A percentile compares a stretch with the other conserved stretches of the same genome.
Conservation (phyloP, 2,888 invertebrate species). For the Agriopis aurantiaria region DNA sequence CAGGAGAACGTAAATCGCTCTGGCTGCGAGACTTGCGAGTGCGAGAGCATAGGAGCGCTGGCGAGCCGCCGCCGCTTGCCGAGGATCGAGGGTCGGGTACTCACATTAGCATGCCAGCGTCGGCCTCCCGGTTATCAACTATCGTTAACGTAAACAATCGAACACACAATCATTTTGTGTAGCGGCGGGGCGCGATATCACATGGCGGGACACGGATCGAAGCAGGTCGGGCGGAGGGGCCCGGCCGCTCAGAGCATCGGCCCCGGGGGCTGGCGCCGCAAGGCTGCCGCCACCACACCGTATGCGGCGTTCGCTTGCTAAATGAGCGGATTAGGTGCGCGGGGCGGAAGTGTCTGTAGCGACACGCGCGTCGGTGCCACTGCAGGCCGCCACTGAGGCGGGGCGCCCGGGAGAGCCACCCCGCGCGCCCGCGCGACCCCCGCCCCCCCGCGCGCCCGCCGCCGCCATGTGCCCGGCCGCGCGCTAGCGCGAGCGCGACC, state of each 20-base stretch:
- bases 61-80: conserved; percentile 22
- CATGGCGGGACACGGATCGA: conserved; percentile 71
- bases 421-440: conserved; percentile 59
- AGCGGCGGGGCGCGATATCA: conserved; percentile 69
- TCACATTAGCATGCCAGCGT: conserved; percentile 86
- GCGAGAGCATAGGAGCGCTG: conserved; percentile 3
- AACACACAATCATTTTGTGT: conserved; percentile 76
- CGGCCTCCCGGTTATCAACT: conserved; percentile 81
- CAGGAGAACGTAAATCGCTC: conserved; percentile 64
- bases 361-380: conserved; percentile 85
- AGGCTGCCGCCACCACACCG: conserved; percentile 76
- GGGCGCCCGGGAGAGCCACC: conserved; percentile 81
- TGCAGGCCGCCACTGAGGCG: conserved; percentile 86
- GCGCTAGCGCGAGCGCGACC: conserved; percentile 65
- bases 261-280: conserved; percentile 76
- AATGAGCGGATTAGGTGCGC: conserved; percentile 81
- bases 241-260: conserved; percentile 74
- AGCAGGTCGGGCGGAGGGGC: conserved; percentile 70
- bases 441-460: conserved; percentile 54
- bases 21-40: conserved; percentile 34
- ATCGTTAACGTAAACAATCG: conserved; percentile 82
- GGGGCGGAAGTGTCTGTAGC: conserved; percentile 83
- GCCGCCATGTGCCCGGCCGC: conserved; percentile 75
- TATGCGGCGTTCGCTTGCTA: conserved; percentile 80
- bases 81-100: conserved; percentile 59